Conservation (phyloP, 2,888 invertebrate genomes). For the Gnatocerus cornutus region DNA sequence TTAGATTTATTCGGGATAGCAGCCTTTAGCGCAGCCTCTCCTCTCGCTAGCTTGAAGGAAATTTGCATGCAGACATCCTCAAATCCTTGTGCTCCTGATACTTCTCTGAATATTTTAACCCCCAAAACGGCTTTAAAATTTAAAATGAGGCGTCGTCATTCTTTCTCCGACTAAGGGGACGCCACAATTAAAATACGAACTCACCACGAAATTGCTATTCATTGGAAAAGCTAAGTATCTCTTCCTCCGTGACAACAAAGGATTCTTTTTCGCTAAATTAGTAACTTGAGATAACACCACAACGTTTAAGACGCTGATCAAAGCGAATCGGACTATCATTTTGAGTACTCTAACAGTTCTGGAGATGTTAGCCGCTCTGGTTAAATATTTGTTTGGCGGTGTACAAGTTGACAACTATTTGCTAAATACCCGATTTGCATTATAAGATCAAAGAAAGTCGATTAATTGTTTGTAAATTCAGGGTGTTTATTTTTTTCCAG, state of each 20-base stretch:
- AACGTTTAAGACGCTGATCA: slow-evolving; percentile 19
- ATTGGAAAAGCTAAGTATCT: slow-evolving; percentile 73
- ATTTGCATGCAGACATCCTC: slow-evolving; percentile 44
- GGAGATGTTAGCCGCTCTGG: background rate
- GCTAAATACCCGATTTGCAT: slow-evolving; percentile 9
- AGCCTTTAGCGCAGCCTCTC: slow-evolving; percentile 8
- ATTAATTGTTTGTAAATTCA: background rate
- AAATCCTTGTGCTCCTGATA: slow-evolving; percentile 48
- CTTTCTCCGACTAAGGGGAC: background rate
- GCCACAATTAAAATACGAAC: slow-evolving; percentile 47
- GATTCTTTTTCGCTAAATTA: slow-evolving; percentile 53
- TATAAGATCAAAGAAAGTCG: background rate
- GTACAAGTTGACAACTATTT: slow-evolving; percentile 17
- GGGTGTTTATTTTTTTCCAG: background rate
- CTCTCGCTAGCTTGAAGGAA: slow-evolving; percentile 17
- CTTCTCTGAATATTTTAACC: slow-evolving; percentile 51
- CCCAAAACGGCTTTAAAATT: slow-evolving; percentile 50
- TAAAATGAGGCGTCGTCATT: slow-evolving; percentile 38
- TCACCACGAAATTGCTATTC: slow-evolving; percentile 70
- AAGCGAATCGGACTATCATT: slow-evolving; percentile 22
- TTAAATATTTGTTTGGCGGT: background rate
- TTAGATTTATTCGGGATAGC: background rate
- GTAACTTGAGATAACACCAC: slow-evolving; percentile 38
- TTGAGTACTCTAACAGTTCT: slow-evolving; percentile 4
- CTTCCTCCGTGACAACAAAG: slow-evolving; percentile 68